Conservation (phyloP, 2,113 vertebrate genomes). For the Carollia perspicillata region DNA sequence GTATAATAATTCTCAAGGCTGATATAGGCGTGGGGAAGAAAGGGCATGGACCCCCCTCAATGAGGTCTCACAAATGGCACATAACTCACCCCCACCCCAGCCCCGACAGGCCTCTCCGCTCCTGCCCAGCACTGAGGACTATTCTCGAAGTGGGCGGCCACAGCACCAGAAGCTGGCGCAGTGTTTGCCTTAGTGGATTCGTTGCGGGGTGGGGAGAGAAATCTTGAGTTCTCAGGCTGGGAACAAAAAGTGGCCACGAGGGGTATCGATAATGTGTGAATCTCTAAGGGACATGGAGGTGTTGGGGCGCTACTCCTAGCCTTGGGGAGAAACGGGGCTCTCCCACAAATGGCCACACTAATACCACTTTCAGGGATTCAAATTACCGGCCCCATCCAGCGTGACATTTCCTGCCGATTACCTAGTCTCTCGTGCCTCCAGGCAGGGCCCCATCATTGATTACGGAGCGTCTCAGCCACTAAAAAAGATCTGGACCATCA, state of each 20-base stretch:
- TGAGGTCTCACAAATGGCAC: background rate
- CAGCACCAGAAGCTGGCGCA: background rate
- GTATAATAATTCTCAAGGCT: background rate
- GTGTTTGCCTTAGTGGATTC: background rate
- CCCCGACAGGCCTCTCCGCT: background rate
- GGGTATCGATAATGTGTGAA: background rate
- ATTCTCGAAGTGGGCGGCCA: background rate
- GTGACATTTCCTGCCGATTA: slow-evolving; percentile 59
- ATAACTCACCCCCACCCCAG: accelerated
- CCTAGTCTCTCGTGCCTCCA: slow-evolving; percentile 53
- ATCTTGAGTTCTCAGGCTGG: background rate
- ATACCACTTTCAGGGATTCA: slow-evolving; percentile 56
- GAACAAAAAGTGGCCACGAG: background rate
- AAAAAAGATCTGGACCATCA: slow-evolving; percentile 56
- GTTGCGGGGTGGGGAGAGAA: background rate
- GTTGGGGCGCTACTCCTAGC: background rate
- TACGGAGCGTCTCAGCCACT: slow-evolving; percentile 50
- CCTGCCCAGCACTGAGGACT: background rate
- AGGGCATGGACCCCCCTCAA: background rate
- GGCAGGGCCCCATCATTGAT: slow-evolving; percentile 68
- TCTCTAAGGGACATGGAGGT: background rate
- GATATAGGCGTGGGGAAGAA: background rate
- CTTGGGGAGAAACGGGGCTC: slow-evolving; percentile 17
- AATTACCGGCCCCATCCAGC: slow-evolving; percentile 41
- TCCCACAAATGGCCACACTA: slow-evolving; percentile 35